Evolutionary conservation across 2,113 vertebrate genomes (phyloP), one percentile per base, ranked within the genome.

Genomic region (Ictidomys tridecemlineatus): DNA sequence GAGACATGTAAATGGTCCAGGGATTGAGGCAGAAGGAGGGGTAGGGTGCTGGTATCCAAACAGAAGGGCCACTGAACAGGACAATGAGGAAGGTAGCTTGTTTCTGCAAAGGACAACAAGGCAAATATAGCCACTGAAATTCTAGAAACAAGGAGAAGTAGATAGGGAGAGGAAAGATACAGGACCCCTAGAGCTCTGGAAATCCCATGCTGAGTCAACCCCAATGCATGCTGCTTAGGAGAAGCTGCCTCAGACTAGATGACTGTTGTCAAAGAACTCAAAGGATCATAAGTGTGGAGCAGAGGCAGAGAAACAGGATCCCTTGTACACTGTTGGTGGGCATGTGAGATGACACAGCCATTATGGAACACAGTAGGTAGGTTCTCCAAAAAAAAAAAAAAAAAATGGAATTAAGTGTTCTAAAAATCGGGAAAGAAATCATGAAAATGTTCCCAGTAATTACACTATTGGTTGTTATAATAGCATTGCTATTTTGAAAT

Each of bases 1-100:
- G 34, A 78, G 28, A 73, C 11, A 65, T 0, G 0, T 24, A 51
- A n/a, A 7, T 70, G 10, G 3, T 77, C 2, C 12, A 73, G 28
- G 24, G 37, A 34, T 28, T 85, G 51, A 34, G 22, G 10, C 24
- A 82, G 39, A 69, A 51, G 34, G 2, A 58, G 8, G 6, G 58
- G 8, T 18, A 9, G 22, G 32, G 24, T 26, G 86, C 42, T 53
- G 12, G 8, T 28, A 42, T 39, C 28, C 34, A n/a, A 48, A 37
- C 30, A 80, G 32, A 77, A 39, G 34, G 65, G 22, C 18, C 32
- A n/a, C 8, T 9, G 32, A 93, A n/a, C 3, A 58, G 32, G 12
- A 56, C 4, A 13, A 34, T 42, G 17, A 39, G 82, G 37, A 67
- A 51, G 22, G 56, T 30, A 34, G 12, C n/a, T 26, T 58, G 32